Evolutionary conservation across 1,140 invertebrate genomes (phyloP).

Genomic region (Phymorhynchus buccinoides): DNA sequence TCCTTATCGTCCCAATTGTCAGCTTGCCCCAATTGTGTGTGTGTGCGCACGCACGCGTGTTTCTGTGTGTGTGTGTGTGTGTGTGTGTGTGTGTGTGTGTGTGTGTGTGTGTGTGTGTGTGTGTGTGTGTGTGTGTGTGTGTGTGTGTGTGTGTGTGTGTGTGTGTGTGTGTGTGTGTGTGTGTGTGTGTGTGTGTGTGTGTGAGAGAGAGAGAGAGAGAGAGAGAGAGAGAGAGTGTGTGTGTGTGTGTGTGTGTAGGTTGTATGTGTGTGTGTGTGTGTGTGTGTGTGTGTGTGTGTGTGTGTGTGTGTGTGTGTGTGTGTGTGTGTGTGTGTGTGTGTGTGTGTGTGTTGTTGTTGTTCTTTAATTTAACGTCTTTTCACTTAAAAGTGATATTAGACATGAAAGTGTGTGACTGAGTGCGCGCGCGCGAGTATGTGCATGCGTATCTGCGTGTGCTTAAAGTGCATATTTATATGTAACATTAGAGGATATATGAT

Average conservation of each 20-base stretch:
- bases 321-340: background rate
- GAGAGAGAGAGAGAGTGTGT: too few species aligned
- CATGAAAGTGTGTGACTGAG: too few species aligned
- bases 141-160: constrained; percentile 2
- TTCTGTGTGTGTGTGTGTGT: background rate
- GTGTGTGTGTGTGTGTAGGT: background rate
- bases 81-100: background rate
- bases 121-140: background rate
- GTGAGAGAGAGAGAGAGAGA: background rate
- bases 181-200: constrained; percentile 10
- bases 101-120: background rate
- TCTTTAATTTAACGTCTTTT: too few species aligned
- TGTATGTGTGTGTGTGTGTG: background rate
- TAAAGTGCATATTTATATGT: too few species aligned
- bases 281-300: background rate
- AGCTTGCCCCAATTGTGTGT: background rate
- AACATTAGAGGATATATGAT: too few species aligned
- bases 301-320: constrained; percentile 10
- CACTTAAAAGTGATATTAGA: too few species aligned
- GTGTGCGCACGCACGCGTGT: background rate
- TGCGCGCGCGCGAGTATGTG: too few species aligned
- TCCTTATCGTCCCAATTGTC: background rate
- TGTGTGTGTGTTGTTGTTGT: too few species aligned
- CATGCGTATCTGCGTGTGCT: too few species aligned
- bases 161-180: constrained; percentile 3